Conservation (phyloP, 1,140 invertebrate genomes). For the Pseudomyrmex cubaensis region DNA sequence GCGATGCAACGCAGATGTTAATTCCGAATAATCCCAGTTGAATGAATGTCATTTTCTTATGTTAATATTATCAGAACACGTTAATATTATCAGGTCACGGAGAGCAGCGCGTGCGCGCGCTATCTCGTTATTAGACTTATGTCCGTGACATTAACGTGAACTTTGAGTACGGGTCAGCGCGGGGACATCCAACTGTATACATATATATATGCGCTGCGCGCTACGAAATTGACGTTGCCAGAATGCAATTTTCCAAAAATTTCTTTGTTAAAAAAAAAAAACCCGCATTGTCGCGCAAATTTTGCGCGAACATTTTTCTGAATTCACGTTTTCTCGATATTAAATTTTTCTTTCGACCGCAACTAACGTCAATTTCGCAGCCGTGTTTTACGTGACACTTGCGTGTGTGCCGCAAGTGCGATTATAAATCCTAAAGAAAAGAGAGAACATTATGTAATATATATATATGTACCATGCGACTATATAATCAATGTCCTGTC, state of each 20-base stretch:
- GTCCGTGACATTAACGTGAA: conserved; percentile 30
- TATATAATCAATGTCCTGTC: conserved; percentile 24
- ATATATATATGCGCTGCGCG: background rate
- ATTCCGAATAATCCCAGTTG: conserved; percentile 3
- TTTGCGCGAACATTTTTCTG: background rate
- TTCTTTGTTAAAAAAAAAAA: background rate
- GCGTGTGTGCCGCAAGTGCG: conserved; percentile 13
- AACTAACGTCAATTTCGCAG: conserved; percentile 6
- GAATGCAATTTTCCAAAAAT: background rate
- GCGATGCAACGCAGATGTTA: conserved; percentile 5
- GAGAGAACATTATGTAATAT: conserved; percentile 30
- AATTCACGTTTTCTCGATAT: background rate
- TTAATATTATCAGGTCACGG: conserved; percentile 39
- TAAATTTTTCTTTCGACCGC: background rate
- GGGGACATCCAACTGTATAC: conserved; percentile 29
- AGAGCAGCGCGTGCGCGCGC: background rate
- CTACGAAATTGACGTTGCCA: conserved; percentile 10
- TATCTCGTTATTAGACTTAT: conserved; percentile 42
- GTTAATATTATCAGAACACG: conserved; percentile 53
- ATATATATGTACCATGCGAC: conserved; percentile 26
- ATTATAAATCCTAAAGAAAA: conserved; percentile 23
- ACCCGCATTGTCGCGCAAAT: background rate
- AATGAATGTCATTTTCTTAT: conserved; percentile 38
- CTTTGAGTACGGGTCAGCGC: conserved; percentile 36
- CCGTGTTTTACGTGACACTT: conserved; percentile 26